These are phyloP conservation scores for Parasteatoda tepidariorum DNA, from an alignment of 1,140 invertebrate genomes.

Conservation along the genomic window DNA sequence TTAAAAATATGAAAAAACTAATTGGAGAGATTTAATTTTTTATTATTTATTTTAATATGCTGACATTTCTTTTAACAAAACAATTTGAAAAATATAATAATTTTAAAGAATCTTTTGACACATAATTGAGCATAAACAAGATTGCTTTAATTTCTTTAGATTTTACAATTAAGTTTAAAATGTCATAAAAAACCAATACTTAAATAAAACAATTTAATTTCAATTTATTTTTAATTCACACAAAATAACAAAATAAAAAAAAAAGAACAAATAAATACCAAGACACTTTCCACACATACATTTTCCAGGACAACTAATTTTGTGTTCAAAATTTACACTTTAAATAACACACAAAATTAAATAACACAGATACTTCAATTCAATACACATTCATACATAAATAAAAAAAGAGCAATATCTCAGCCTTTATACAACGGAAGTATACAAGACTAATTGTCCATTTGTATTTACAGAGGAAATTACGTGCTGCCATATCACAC, in stretches of 20 bases:
- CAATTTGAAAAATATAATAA: no score
- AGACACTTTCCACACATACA: background rate
- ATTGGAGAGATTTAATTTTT: no score
- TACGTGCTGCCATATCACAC: slow-evolving; percentile 35
- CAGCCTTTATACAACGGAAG: slow-evolving; percentile 48
- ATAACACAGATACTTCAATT: slow-evolving; percentile 31
- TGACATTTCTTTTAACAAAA: no score
- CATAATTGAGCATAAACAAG: no score
- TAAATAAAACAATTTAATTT: no score
- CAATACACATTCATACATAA: slow-evolving; percentile 40
- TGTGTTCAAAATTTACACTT: slow-evolving; percentile 9
- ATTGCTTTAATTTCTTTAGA: no score
- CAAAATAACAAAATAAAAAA: slow-evolving; percentile 1
- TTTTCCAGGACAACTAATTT: background rate
- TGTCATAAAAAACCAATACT: no score
- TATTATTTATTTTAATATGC: no score
- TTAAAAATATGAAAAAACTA: no score
- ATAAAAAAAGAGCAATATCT: slow-evolving; percentile 18
- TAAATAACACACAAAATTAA: slow-evolving; percentile 48
- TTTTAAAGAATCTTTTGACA: no score
- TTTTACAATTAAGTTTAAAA: no score
- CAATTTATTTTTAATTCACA: no score
- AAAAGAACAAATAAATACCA: slow-evolving; percentile 14
- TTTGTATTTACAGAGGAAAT: slow-evolving; percentile 58
- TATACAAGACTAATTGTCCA: slow-evolving; percentile 27